phyloP scores from a whole-genome alignment of 2,113 vertebrate species.

The Aplodontia rufa region DNA sequence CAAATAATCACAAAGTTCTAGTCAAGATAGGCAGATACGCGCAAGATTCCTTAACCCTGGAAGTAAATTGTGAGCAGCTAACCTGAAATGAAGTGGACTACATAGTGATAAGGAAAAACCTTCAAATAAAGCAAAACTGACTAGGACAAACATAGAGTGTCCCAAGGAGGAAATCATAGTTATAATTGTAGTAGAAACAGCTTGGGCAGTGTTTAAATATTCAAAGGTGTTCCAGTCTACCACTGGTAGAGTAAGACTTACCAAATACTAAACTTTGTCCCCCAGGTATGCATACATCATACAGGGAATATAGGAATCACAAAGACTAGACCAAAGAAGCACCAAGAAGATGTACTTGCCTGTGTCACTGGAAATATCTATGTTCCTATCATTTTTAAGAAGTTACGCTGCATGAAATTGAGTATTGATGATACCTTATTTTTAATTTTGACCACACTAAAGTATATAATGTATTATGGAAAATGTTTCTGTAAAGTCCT shows the following conservation, averaged over 20 bases:
- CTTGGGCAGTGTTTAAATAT: background rate
- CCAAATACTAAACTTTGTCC: background rate
- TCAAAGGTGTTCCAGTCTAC: no score
- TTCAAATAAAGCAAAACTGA: background rate
- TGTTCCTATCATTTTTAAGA: background rate
- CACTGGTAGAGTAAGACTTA: background rate
- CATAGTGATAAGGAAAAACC: background rate
- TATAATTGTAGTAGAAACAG: background rate
- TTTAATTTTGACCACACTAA: background rate
- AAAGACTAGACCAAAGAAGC: background rate
- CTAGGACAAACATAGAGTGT: background rate
- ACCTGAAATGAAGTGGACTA: background rate
- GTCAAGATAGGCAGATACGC: accelerated
- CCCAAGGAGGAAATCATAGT: background rate
- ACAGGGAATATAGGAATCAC: accelerated
- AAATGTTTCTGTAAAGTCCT: background rate
- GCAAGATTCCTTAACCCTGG: background rate
- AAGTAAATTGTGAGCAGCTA: background rate
- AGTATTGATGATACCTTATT: background rate
- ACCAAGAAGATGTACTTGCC: background rate
- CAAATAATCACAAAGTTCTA: background rate
- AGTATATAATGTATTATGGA: background rate
- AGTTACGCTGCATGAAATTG: background rate
- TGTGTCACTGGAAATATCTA: background rate
- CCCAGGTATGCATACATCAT: accelerated